Percentiles rank a stretch among this genome's conserved stretches.
Evolutionary conservation across 2,888 invertebrate species (phyloP).

Genomic region (Abrostola triplasia): DNA sequence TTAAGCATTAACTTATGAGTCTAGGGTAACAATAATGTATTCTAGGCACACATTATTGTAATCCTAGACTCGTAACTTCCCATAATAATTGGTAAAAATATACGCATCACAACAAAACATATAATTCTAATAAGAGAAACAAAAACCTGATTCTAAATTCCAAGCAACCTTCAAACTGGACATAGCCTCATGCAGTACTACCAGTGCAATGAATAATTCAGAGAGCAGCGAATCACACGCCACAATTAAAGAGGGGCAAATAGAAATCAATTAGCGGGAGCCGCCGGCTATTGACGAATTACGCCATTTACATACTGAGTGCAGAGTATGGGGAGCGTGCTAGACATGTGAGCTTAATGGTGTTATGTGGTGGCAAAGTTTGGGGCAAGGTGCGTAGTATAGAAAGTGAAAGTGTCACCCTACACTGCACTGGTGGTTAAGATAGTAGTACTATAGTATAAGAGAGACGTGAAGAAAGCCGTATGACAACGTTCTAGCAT

Average conservation of each 20-base stretch:
- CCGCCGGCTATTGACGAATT: conserved; percentile 69
- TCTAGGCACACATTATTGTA: too few relatives aligned
- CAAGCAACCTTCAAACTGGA: not conserved
- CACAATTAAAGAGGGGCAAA: conserved; percentile 79
- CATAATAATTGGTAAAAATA: too few relatives aligned
- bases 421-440: not conserved
- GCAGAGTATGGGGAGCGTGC: conserved; percentile 8
- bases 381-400: conserved; percentile 20
- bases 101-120: too few relatives aligned
- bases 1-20: too few relatives aligned
- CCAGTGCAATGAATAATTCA: conserved; percentile 63
- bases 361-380: conserved; percentile 35
- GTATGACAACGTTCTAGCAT: too few relatives aligned
- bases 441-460: too few relatives aligned
- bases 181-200: conserved; percentile 8
- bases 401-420: not conserved
- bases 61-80: too few relatives aligned
- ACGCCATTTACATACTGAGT: conserved; percentile 60
- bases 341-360: conserved; percentile 25
- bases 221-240: conserved; percentile 64
- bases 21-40: too few relatives aligned
- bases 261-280: conserved; percentile 78
- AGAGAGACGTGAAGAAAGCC: too few relatives aligned
- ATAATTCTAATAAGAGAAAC: too few relatives aligned
- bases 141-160: not conserved